These are phyloP conservation scores for Periphyllus acericola DNA, from an alignment of 2,888 invertebrate species.

Conservation along the genomic window DNA sequence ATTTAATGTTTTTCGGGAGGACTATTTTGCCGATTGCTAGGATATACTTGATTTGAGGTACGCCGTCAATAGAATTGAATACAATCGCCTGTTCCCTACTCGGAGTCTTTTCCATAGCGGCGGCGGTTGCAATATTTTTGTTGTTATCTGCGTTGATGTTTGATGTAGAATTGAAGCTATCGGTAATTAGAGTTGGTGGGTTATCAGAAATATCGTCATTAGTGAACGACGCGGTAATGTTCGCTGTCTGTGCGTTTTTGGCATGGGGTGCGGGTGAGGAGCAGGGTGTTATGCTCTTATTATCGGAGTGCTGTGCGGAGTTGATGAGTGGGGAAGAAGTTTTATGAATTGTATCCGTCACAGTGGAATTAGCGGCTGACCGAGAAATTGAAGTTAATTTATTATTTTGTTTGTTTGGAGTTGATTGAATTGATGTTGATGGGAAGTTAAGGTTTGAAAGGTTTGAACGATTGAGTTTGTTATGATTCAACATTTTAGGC, in stretches of 20 bases:
- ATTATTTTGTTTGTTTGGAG: background rate
- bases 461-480: too few species aligned
- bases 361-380: background rate
- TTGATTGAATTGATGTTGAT: background rate
- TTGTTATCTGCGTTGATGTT: background rate
- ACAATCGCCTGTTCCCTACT: background rate
- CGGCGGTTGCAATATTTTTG: background rate
- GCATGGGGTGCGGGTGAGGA: background rate
- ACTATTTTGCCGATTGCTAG: too few species aligned
- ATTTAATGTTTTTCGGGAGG: too few species aligned
- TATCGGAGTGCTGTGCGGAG: background rate
- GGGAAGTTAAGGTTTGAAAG: background rate
- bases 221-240: background rate
- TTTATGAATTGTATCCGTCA: background rate
- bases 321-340: background rate
- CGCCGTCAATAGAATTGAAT: background rate
- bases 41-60: too few species aligned
- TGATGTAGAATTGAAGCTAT: too few species aligned
- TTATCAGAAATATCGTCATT: background rate
- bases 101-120: background rate
- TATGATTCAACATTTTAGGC: conserved; percentile 8
- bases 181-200: background rate
- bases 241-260: background rate
- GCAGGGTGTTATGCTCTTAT: background rate
- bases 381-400: background rate